These are phyloP conservation scores for Mycalesis mineus DNA, from an alignment of 2,888 invertebrate species.

Conservation along the genomic window DNA sequence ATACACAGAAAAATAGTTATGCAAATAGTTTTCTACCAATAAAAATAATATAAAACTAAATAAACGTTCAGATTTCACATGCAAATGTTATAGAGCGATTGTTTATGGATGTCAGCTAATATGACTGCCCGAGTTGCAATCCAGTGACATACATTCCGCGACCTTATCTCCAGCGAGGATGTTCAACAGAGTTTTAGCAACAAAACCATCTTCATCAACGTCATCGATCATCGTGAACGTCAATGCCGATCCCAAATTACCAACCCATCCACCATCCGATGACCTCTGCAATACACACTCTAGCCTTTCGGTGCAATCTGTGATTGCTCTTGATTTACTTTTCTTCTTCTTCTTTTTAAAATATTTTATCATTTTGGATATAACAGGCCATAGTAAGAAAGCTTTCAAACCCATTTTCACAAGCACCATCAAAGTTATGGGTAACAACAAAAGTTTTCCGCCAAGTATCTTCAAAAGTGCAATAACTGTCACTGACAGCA, in stretches of 20 bases:
- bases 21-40: too few species aligned
- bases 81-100: slow-evolving; percentile 19
- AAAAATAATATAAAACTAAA: too few species aligned
- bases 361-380: slow-evolving; percentile 66
- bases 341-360: slow-evolving; percentile 67
- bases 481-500: slow-evolving; percentile 65
- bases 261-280: slow-evolving; percentile 51
- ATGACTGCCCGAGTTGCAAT: slow-evolving; percentile 67
- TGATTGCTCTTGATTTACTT: slow-evolving; percentile 54
- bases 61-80: slow-evolving; percentile 11
- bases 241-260: slow-evolving; percentile 62
- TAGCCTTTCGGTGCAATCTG: slow-evolving; percentile 63
- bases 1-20: too few species aligned
- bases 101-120: slow-evolving; percentile 59
- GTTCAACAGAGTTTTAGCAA: slow-evolving; percentile 61
- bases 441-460: slow-evolving; percentile 63
- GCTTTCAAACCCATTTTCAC: slow-evolving; percentile 67
- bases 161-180: slow-evolving; percentile 66
- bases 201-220: slow-evolving; percentile 57
- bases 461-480: slow-evolving; percentile 60
- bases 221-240: slow-evolving; percentile 66
- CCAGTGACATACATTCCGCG: slow-evolving; percentile 69
- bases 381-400: slow-evolving; percentile 66
- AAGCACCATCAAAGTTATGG: slow-evolving; percentile 55
- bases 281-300: slow-evolving; percentile 63